These are phyloP conservation scores for Bagarius yarrelli DNA, from an alignment of 2,113 vertebrate genomes.

Conservation along the genomic window DNA sequence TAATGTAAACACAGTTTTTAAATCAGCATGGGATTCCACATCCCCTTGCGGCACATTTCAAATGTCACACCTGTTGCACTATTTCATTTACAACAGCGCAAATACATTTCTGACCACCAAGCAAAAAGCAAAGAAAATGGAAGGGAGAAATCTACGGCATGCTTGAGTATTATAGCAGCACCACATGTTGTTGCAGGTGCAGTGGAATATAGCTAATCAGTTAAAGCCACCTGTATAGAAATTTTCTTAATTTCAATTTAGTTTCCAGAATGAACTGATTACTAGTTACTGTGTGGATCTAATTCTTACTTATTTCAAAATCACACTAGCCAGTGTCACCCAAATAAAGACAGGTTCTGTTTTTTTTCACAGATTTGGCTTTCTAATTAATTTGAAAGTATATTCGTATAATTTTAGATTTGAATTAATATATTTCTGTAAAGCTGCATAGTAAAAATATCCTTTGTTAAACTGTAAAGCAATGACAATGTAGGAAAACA, in stretches of 20 bases:
- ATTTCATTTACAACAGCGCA: background rate
- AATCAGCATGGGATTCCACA: background rate
- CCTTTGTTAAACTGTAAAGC: too few species aligned
- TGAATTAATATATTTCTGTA: too few species aligned
- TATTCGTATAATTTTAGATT: too few species aligned
- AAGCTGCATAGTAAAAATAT: too few species aligned
- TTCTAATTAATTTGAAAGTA: too few species aligned
- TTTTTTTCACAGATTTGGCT: too few species aligned
- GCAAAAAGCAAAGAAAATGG: background rate
- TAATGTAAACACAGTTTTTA: constrained; percentile 8
- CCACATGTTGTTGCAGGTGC: background rate
- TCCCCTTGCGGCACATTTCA: background rate
- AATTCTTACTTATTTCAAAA: background rate
- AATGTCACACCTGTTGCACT: constrained; percentile 2
- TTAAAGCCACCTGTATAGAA: background rate
- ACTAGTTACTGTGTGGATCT: background rate
- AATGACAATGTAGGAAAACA: background rate
- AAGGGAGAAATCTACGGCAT: background rate
- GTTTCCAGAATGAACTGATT: background rate
- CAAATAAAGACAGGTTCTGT: too few species aligned
- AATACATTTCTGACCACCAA: background rate
- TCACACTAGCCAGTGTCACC: too few species aligned
- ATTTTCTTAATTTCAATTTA: background rate
- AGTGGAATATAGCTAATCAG: background rate
- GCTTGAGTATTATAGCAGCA: background rate